Percentiles rank a stretch among this genome's conserved stretches.
Evolutionary conservation across 2,113 vertebrate species (phyloP).

Genomic region (Entomyzon cyanotis): DNA sequence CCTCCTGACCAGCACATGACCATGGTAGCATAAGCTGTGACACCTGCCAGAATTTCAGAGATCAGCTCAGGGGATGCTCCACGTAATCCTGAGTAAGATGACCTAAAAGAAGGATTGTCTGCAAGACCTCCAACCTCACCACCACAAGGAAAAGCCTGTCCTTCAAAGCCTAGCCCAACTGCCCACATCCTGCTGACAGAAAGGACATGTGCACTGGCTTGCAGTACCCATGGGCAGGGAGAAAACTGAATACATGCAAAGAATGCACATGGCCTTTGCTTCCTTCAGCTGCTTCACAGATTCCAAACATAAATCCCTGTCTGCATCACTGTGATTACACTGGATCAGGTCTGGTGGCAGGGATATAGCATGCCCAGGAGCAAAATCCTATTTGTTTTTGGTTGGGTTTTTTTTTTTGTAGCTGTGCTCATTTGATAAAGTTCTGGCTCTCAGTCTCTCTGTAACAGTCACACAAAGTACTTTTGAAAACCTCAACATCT

Average conservation of each 20-base stretch:
- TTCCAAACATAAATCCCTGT: not conserved
- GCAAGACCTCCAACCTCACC: not conserved
- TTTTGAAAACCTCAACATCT: not conserved
- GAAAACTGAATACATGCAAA: not conserved
- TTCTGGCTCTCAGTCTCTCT: not conserved
- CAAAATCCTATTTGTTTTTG: not conserved
- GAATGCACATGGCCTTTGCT: not conserved
- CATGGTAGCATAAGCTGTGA: not conserved
- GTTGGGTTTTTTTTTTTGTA: not conserved
- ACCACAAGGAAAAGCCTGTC: not conserved
- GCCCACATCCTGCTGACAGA: not conserved
- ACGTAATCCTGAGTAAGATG: not conserved
- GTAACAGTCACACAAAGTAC: not conserved
- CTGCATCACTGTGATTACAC: not conserved
- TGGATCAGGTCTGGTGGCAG: not conserved
- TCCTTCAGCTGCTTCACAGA: not conserved
- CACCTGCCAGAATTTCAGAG: not conserved
- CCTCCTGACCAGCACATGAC: not conserved
- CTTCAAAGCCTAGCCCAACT: not conserved
- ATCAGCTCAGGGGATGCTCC: not conserved
- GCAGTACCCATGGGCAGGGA: not conserved
- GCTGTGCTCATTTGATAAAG: not conserved
- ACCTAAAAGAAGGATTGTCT: not conserved
- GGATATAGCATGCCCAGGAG: not conserved
- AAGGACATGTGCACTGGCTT: not conserved